Percentiles rank a stretch among this genome's conserved stretches.
phyloP scores from a whole-genome alignment of 1,140 invertebrate species.

The Stegodyphus dumicola region DNA sequence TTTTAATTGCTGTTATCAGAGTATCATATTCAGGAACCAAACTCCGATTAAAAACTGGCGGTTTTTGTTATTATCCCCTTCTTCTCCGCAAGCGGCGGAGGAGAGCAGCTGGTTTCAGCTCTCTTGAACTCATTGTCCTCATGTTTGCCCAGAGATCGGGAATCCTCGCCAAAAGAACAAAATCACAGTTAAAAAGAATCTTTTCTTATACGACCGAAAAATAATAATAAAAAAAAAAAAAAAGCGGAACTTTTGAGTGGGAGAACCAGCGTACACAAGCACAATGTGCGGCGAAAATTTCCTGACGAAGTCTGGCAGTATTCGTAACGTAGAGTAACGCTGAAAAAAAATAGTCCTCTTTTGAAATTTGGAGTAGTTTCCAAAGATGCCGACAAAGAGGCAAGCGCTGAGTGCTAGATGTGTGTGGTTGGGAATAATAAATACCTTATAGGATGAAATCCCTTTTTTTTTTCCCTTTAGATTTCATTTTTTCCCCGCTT shows the following conservation, averaged over 20 bases:
- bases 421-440: neutral
- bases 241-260: neutral
- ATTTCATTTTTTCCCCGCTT: too few species aligned
- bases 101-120: constrained; percentile 44
- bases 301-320: neutral
- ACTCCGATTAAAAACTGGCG: too few species aligned
- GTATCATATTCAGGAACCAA: too few species aligned
- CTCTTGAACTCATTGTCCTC: constrained; percentile 38
- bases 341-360: neutral
- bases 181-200: constrained; percentile 5
- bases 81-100: neutral
- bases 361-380: constrained; percentile 8
- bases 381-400: constrained; percentile 3
- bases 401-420: neutral
- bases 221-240: neutral
- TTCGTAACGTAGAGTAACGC: too few species aligned
- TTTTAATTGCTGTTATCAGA: too few species aligned
- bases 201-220: neutral
- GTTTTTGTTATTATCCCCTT: neutral
- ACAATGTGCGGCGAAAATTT: neutral
- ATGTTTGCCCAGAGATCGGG: constrained; percentile 1
- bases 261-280: neutral
- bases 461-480: too few species aligned
- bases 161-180: constrained; percentile 4
- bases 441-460: too few species aligned